phyloP scores from a whole-genome alignment of 2,888 invertebrate species.

The Habrosyne pyritoides region DNA sequence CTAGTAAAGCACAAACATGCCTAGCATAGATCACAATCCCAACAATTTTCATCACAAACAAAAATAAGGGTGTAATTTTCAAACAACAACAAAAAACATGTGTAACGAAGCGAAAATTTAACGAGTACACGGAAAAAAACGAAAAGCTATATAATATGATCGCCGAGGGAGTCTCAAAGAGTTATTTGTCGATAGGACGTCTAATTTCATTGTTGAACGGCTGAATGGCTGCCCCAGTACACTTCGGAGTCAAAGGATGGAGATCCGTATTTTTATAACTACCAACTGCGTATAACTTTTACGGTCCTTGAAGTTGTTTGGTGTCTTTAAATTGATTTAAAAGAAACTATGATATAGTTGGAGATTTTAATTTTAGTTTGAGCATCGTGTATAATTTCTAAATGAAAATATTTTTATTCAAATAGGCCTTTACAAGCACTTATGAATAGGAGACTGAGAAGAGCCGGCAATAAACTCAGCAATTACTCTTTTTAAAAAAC shows the following conservation, averaged over 20 bases:
- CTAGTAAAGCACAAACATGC: too few relatives aligned
- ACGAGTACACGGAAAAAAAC: conserved; percentile 1
- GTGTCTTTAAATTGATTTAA: not conserved
- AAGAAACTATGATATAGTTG: too few relatives aligned
- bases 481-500: too few relatives aligned
- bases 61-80: not conserved
- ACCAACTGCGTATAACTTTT: not conserved
- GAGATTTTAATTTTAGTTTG: too few relatives aligned
- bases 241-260: not conserved
- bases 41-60: not conserved
- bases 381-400: too few relatives aligned
- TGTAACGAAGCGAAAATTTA: conserved; percentile 8
- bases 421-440: too few relatives aligned
- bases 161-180: not conserved
- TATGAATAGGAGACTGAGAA: too few relatives aligned
- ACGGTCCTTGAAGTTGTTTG: not conserved
- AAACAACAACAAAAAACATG: conserved; percentile 1
- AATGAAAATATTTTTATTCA: too few relatives aligned
- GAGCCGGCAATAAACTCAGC: too few relatives aligned
- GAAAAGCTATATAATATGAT: not conserved
- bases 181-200: not conserved
- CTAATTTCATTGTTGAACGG: not conserved
- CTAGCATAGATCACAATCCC: not conserved
- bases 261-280: not conserved
- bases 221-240: not conserved